A percentile compares a stretch with the other conserved stretches of the same genome.
Conservation (phyloP, 2,113 vertebrate genomes). For the Australoheros scitulus region DNA sequence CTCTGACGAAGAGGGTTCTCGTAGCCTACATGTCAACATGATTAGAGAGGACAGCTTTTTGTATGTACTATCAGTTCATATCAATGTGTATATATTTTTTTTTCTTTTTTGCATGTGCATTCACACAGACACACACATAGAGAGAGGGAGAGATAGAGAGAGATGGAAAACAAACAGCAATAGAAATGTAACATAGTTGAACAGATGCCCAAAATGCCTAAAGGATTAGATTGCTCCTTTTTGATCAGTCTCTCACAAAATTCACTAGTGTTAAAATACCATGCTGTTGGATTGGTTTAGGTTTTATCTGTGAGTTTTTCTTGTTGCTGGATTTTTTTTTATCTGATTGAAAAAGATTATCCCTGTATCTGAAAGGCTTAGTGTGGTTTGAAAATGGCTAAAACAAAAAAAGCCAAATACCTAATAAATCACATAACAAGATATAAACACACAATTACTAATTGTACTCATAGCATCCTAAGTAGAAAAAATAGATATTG, state of each 20-base stretch:
- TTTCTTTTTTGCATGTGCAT: background rate
- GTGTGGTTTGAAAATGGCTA: constrained; percentile 52
- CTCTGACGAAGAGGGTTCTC: constrained; percentile 6
- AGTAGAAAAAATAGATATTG: constrained; percentile 63
- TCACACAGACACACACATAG: background rate
- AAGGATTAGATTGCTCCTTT: constrained; percentile 71
- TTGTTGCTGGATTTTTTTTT: constrained; percentile 46
- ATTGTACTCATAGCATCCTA: constrained; percentile 51
- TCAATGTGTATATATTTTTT: constrained; percentile 7
- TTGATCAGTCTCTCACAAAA: constrained; percentile 59
- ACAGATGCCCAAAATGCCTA: constrained; percentile 56
- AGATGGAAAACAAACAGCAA: constrained; percentile 3
- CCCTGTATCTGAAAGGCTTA: constrained; percentile 69
- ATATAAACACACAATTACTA: constrained; percentile 71
- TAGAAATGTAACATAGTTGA: constrained; percentile 42
- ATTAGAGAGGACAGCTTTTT: constrained; percentile 36
- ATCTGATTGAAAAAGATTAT: constrained; percentile 71
- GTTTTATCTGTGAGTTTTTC: constrained; percentile 59
- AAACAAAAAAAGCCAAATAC: constrained; percentile 61
- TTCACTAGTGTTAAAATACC: constrained; percentile 62
- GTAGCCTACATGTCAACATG: constrained; percentile 15
- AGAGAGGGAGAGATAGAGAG: background rate
- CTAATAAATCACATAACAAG: constrained; percentile 72
- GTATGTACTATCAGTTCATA: constrained; percentile 1
- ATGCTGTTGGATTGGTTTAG: constrained; percentile 55